A percentile compares a stretch with the other conserved stretches of the same genome.
Evolutionary conservation across 2,888 invertebrate genomes (phyloP).

Genomic region (Balanococcus diminutus): DNA sequence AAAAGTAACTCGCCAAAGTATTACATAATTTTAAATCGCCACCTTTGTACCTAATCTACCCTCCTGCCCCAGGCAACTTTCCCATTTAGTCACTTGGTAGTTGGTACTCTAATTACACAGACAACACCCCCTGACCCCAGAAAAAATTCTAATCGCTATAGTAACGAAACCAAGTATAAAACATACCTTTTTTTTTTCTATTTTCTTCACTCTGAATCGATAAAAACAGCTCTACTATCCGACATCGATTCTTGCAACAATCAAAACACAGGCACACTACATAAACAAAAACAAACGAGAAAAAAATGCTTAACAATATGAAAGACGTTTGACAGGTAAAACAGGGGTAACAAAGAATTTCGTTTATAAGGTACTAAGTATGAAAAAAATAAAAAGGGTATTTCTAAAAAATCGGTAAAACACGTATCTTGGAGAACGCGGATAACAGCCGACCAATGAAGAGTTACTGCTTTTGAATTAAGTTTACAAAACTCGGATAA

Average conservation of each 20-base stretch:
- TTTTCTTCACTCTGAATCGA: not conserved
- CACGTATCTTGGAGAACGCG: not conserved
- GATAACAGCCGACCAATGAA: slow-evolving; percentile 6
- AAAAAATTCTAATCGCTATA: slow-evolving; percentile 21
- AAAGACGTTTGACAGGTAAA: slow-evolving; percentile 33
- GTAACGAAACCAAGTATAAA: slow-evolving; percentile 15
- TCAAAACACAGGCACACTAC: not conserved
- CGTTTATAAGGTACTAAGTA: slow-evolving; percentile 4
- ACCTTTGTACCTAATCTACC: not conserved
- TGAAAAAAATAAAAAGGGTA: not conserved
- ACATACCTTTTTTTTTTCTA: not conserved
- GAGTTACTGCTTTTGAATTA: slow-evolving; percentile 53
- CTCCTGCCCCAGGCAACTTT: not conserved
- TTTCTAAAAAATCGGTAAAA: not conserved
- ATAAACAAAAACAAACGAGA: not conserved
- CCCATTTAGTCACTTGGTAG: too few relatives aligned
- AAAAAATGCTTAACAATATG: slow-evolving; percentile 38
- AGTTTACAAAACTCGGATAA: slow-evolving; percentile 10
- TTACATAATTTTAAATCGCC: not conserved
- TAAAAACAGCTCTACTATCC: not conserved
- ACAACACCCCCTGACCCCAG: not conserved
- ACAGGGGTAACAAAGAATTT: slow-evolving; percentile 31
- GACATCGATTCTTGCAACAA: not conserved
- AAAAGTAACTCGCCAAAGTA: too few relatives aligned
- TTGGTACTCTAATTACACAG: not conserved